Evolutionary conservation across 2,888 invertebrate genomes (phyloP).

Genomic region (Erebia epiphron): DNA sequence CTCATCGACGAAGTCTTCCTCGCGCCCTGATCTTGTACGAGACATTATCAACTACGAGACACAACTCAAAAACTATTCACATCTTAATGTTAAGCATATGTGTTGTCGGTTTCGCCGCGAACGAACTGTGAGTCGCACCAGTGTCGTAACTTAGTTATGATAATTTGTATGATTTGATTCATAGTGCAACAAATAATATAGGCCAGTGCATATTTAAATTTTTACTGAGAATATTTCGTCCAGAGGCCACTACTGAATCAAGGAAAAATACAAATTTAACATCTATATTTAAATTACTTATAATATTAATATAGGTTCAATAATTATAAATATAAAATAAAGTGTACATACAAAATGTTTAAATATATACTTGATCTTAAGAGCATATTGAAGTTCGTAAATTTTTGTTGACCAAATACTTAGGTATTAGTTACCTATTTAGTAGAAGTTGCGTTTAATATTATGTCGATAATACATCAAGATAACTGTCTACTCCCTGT

Average conservation of each 20-base stretch:
- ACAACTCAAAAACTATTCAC: conserved; percentile 83
- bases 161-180: conserved; percentile 40
- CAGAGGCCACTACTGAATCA: conserved; percentile 50
- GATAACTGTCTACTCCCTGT: neutral
- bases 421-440: neutral
- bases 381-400: neutral
- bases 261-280: neutral
- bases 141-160: conserved; percentile 53
- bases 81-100: conserved; percentile 66
- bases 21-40: conserved; percentile 75
- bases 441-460: neutral
- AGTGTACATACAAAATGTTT: conserved; percentile 2
- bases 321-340: neutral
- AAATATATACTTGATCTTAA: neutral
- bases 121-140: conserved; percentile 69
- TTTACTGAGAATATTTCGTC: conserved; percentile 54
- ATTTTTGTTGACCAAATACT: neutral
- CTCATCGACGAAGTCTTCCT: conserved; percentile 69
- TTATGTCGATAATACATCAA: neutral
- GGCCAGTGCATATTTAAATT: conserved; percentile 31
- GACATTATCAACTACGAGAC: conserved; percentile 48
- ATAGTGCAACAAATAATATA: conserved; percentile 33
- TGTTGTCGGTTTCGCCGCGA: conserved; percentile 59
- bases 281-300: conserved; percentile 12
- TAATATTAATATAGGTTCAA: neutral